Conservation (phyloP, 2,888 invertebrate genomes). For the Trilocha varians region DNA sequence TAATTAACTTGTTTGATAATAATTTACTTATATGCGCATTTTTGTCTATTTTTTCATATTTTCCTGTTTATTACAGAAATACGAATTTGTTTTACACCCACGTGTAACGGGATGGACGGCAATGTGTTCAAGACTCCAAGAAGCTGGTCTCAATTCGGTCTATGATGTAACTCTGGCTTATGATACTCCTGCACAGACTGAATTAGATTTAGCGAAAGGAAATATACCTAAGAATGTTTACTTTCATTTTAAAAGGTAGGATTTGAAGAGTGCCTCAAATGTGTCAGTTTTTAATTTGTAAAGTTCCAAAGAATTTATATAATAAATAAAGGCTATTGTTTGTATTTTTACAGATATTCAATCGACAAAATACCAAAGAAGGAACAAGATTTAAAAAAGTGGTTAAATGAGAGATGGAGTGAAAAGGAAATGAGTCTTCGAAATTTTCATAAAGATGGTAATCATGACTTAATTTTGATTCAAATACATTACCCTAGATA, state of each 20-base stretch:
- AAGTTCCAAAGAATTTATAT: too few relatives aligned
- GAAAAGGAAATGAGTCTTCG: conserved; percentile 76
- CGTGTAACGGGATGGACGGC: conserved; percentile 86
- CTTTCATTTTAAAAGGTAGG: conserved; percentile 82
- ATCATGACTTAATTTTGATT: conserved; percentile 7
- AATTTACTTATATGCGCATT: neutral
- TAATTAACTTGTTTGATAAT: too few relatives aligned
- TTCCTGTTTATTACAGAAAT: conserved; percentile 43
- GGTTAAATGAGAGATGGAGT: conserved; percentile 78
- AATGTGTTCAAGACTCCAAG: conserved; percentile 71
- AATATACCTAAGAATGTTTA: conserved; percentile 82
- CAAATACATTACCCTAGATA: too few relatives aligned
- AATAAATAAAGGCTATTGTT: too few relatives aligned
- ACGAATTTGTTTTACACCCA: conserved; percentile 87
- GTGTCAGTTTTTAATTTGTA: too few relatives aligned
- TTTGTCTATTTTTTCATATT: too few relatives aligned
- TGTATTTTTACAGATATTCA: conserved; percentile 65
- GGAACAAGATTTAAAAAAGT: conserved; percentile 71
- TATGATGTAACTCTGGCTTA: conserved; percentile 92
- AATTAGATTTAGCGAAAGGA: conserved; percentile 80
- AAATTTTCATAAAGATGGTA: conserved; percentile 73
- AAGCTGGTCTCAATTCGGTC: conserved; percentile 79
- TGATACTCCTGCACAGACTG: conserved; percentile 83
- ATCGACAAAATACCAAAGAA: conserved; percentile 72
- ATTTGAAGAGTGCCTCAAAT: too few relatives aligned